Conservation (phyloP, 2,113 vertebrate genomes). For the Aramus guarauna region DNA sequence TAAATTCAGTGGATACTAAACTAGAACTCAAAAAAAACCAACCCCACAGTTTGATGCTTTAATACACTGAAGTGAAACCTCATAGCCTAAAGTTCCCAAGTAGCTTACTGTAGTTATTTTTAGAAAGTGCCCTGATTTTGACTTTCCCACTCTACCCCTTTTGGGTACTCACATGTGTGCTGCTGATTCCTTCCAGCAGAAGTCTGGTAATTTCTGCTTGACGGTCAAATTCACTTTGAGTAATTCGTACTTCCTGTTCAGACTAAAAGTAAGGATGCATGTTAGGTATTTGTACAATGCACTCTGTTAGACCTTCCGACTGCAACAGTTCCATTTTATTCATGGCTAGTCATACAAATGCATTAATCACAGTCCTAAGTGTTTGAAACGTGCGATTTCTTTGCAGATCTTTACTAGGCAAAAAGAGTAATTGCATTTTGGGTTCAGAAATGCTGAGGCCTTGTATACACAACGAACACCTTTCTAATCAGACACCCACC, state of each 20-base stretch:
- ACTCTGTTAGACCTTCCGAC: neutral
- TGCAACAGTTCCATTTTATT: neutral
- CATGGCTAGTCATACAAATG: neutral
- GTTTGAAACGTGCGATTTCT: neutral
- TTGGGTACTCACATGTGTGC: slow-evolving; percentile 87
- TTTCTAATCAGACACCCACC: neutral
- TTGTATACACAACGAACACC: neutral
- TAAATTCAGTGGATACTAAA: neutral
- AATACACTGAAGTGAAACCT: neutral
- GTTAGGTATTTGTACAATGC: neutral
- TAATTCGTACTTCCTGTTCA: slow-evolving; percentile 95
- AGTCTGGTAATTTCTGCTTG: slow-evolving; percentile 97
- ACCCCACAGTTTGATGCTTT: neutral
- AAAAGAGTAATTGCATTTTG: neutral
- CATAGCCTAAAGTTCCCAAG: neutral
- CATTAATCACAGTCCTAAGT: neutral
- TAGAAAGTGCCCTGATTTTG: neutral
- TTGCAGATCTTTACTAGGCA: neutral
- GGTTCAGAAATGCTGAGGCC: neutral
- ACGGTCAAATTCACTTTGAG: slow-evolving; percentile 96
- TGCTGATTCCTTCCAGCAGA: slow-evolving; percentile 94
- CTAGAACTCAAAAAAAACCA: neutral
- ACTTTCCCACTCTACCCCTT: neutral
- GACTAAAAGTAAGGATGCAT: slow-evolving; percentile 73
- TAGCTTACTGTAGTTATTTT: neutral